Conservation (phyloP, 2,888 invertebrate genomes). For the Alloscopus bannaensis region DNA sequence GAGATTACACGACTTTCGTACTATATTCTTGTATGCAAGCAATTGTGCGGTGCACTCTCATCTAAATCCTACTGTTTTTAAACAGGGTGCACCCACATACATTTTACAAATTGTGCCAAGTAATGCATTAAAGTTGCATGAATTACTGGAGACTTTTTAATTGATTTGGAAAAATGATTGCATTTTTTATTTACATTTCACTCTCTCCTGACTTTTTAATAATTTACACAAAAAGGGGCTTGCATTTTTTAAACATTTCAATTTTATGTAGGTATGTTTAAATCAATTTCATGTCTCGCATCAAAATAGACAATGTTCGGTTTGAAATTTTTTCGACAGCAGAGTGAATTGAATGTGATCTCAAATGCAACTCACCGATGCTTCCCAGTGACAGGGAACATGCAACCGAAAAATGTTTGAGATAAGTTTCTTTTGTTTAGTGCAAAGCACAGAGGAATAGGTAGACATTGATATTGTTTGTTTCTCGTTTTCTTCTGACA, state of each 20-base stretch:
- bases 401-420: background rate
- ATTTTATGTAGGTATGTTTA: no score
- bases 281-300: background rate
- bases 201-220: background rate
- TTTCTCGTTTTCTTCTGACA: background rate
- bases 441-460: background rate
- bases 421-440: background rate
- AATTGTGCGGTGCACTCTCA: background rate
- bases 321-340: background rate
- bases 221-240: background rate
- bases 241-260: no score
- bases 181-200: background rate
- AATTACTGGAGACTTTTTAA: slow-evolving; percentile 31
- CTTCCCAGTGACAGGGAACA: background rate
- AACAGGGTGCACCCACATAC: no score
- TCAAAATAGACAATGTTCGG: background rate
- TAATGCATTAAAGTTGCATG: slow-evolving; percentile 12
- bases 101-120: slow-evolving; percentile 1
- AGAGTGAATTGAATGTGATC: slow-evolving; percentile 17
- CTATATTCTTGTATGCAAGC: slow-evolving; percentile 5
- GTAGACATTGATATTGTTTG: slow-evolving; percentile 19
- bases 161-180: slow-evolving; percentile 27
- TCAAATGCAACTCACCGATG: background rate
- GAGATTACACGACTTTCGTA: slow-evolving; percentile 46
- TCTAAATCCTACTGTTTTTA: no score